These are phyloP conservation scores for Nemotelus nigrinus DNA, from an alignment of 2,888 invertebrate genomes.

Conservation along the genomic window DNA sequence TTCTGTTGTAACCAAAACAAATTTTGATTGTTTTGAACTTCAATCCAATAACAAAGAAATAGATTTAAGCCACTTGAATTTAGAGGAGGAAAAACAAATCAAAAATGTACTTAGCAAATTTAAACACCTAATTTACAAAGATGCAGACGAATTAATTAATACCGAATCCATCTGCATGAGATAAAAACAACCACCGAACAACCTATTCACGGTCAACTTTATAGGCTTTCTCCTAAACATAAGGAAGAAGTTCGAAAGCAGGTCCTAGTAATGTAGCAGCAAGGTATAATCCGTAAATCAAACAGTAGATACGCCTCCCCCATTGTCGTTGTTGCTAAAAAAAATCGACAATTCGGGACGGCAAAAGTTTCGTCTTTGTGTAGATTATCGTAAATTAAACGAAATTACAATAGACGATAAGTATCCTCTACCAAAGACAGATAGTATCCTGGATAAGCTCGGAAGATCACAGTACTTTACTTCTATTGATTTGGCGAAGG, in stretches of 20 bases:
- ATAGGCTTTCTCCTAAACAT: constrained; percentile 19
- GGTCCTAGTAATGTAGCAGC: constrained; percentile 38
- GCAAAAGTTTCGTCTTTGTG: constrained; percentile 12
- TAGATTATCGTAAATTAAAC: constrained; percentile 13
- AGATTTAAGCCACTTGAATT: neutral
- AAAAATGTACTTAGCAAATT: neutral
- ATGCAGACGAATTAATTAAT: constrained; percentile 28
- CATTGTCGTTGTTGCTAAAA: constrained; percentile 6
- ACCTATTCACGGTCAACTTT: constrained; percentile 42
- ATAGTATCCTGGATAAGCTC: constrained; percentile 9
- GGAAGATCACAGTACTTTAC: neutral
- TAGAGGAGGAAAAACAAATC: neutral
- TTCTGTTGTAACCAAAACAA: neutral
- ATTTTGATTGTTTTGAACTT: neutral
- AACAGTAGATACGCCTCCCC: constrained; percentile 11
- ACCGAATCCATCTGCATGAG: constrained; percentile 36
- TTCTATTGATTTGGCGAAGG: constrained; percentile 16
- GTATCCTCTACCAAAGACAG: neutral
- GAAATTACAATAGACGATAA: constrained; percentile 41
- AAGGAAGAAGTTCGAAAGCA: constrained; percentile 31
- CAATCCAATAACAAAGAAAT: neutral
- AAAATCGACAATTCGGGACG: constrained; percentile 10
- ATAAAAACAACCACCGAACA: constrained; percentile 42
- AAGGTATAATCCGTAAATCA: constrained; percentile 22
- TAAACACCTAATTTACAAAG: constrained; percentile 33